phyloP scores from a whole-genome alignment of 1,140 invertebrate genomes.

The Leptinotarsa defecta region DNA sequence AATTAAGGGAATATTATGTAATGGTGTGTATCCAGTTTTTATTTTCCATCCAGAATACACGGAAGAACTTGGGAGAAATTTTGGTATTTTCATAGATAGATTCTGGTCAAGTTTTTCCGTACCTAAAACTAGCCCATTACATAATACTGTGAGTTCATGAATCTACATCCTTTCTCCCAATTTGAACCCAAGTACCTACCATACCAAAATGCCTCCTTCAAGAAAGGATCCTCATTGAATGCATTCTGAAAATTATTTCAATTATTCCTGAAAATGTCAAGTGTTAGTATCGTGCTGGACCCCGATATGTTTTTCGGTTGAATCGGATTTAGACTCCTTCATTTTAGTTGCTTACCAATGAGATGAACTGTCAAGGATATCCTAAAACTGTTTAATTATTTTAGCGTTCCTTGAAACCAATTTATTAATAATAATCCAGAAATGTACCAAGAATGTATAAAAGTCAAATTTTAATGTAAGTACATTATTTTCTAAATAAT shows the following conservation, averaged over 20 bases:
- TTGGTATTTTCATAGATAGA: no score
- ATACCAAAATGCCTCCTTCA: neutral
- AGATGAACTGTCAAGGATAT: neutral
- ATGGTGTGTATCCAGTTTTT: neutral
- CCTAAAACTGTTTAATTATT: conserved; percentile 18
- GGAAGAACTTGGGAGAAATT: no score
- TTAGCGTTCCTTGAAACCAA: conserved; percentile 17
- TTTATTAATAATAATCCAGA: conserved; percentile 21
- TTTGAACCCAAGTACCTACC: neutral
- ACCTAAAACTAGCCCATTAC: no score
- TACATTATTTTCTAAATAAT: conserved; percentile 6
- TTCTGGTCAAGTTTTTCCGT: no score
- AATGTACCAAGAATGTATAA: conserved; percentile 20
- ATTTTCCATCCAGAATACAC: no score
- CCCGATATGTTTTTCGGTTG: conserved; percentile 16
- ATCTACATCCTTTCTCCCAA: neutral
- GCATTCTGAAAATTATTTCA: no score
- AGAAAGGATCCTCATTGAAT: neutral
- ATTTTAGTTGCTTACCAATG: conserved; percentile 22
- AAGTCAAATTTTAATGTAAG: conserved; percentile 25
- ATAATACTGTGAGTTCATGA: neutral
- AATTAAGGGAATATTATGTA: neutral
- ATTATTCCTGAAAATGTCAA: no score
- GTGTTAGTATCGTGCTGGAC: neutral
- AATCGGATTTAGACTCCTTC: conserved; percentile 26